Evolutionary conservation across 2,888 invertebrate genomes (phyloP).

Genomic region (Nemapogon koenigi): DNA sequence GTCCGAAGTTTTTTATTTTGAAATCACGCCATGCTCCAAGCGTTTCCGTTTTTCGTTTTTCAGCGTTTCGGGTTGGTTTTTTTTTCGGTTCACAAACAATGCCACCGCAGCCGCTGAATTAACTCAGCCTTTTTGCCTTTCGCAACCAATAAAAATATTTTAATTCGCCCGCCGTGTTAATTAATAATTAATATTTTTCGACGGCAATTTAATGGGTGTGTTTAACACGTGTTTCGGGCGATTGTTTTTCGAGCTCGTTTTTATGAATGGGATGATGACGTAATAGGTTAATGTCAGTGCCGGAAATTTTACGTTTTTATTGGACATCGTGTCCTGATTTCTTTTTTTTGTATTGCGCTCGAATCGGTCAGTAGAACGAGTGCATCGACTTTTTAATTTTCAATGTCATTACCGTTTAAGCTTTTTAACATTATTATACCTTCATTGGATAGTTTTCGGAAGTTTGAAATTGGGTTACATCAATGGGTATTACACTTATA

Average conservation of each 20-base stretch:
- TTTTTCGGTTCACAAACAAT: conserved; percentile 62
- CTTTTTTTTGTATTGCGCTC: conserved; percentile 41
- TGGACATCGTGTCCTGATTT: conserved; percentile 47
- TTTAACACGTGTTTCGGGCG: conserved; percentile 56
- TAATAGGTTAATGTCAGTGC: conserved; percentile 62
- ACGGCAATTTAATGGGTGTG: conserved; percentile 50
- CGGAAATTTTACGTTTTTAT: conserved; percentile 62
- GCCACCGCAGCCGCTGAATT: conserved; percentile 57
- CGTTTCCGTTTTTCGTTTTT: conserved; percentile 44
- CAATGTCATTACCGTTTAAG: conserved; percentile 65
- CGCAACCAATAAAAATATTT: conserved; percentile 61
- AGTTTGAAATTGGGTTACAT: too few relatives aligned
- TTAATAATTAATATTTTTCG: conserved; percentile 65
- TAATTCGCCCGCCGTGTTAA: conserved; percentile 55
- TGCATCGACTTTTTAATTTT: conserved; percentile 58
- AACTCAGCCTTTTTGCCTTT: conserved; percentile 59
- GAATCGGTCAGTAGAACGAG: conserved; percentile 53
- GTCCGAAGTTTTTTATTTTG: conserved; percentile 60
- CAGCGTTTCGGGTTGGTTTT: conserved; percentile 35
- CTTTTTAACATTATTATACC: too few relatives aligned
- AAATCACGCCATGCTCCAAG: conserved; percentile 56
- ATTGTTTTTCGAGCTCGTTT: conserved; percentile 57
- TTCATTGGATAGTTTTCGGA: too few relatives aligned
- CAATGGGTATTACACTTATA: too few relatives aligned
- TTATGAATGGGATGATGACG: conserved; percentile 63